A percentile compares a stretch with the other conserved stretches of the same genome.
Conservation (phyloP, 2,113 vertebrate species). For the Onychorhynchus coronatus region DNA sequence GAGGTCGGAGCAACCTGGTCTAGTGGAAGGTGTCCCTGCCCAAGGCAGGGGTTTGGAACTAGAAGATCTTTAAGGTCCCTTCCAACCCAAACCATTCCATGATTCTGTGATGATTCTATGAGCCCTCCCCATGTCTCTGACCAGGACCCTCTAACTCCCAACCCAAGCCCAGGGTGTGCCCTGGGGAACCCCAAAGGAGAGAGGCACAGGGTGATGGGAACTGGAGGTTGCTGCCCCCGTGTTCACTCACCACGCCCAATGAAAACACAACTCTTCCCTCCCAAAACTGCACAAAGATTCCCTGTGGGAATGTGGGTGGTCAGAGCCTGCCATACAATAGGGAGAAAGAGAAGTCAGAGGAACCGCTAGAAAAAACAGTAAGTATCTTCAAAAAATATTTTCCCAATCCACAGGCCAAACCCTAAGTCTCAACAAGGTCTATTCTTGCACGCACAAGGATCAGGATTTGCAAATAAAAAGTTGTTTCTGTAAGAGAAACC, state of each 20-base stretch:
- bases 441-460: not conserved
- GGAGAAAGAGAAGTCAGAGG: not conserved
- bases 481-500: conserved; percentile 59
- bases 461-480: not conserved
- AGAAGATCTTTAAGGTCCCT: not conserved
- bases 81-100: not conserved
- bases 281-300: not conserved
- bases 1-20: not conserved
- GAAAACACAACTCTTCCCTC: not conserved
- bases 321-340: not conserved
- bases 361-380: not conserved
- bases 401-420: not conserved
- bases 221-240: accelerated
- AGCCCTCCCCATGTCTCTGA: not conserved
- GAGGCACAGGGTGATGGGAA: accelerated
- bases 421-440: not conserved
- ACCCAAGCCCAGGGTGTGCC: accelerated
- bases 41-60: not conserved
- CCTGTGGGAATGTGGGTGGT: not conserved
- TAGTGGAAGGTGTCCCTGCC: not conserved
- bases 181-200: accelerated
- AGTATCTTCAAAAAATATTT: not conserved
- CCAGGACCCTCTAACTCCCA: not conserved
- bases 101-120: not conserved
- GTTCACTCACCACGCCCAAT: accelerated